Conservation (phyloP, 2,888 invertebrate species). For the Neoascia interrupta region DNA sequence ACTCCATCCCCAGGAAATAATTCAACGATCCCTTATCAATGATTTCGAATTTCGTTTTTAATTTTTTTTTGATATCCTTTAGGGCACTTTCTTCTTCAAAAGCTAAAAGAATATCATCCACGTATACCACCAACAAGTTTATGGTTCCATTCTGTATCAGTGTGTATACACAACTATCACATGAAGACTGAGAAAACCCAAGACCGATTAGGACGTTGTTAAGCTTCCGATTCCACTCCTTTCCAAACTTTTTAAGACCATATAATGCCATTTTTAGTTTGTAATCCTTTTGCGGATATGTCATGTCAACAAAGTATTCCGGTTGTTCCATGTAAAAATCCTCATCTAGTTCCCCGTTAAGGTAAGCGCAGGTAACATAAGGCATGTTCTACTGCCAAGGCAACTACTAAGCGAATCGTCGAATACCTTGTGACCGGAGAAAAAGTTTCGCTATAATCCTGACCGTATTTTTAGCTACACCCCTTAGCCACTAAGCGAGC, state of each 20-base stretch:
- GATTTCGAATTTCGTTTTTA: slow-evolving; percentile 3
- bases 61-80: neutral
- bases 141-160: neutral
- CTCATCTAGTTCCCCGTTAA: neutral
- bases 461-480: neutral
- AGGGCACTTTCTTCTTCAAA: neutral
- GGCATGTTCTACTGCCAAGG: too few species aligned
- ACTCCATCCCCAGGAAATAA: neutral
- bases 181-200: neutral
- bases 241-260: slow-evolving; percentile 17
- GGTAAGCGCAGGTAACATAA: neutral
- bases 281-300: neutral
- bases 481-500: slow-evolving; percentile 9
- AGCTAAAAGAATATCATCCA: slow-evolving; percentile 4
- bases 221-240: slow-evolving; percentile 9
- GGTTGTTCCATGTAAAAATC: neutral
- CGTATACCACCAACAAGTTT: neutral
- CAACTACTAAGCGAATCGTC: neutral
- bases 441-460: neutral
- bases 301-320: neutral
- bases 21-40: neutral
- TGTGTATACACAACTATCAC: neutral
- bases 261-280: too few species aligned
- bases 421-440: neutral
- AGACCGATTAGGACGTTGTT: neutral